Evolutionary conservation across 2,888 invertebrate species (phyloP).

Genomic region (Chrysolina americana): DNA sequence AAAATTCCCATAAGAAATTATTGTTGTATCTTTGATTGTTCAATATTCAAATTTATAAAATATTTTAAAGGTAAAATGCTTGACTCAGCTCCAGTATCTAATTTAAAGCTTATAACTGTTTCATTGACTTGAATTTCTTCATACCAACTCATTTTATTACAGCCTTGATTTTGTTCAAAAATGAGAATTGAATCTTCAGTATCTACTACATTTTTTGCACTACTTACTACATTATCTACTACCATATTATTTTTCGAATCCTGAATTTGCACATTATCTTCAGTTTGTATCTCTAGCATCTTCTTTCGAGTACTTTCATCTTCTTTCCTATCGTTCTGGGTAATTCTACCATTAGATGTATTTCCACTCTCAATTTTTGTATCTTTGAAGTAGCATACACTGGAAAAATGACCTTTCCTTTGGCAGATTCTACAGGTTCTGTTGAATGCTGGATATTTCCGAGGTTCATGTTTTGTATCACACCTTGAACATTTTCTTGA

Average conservation of each 20-base stretch:
- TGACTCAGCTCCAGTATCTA: slow-evolving; percentile 32
- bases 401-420: slow-evolving; percentile 15
- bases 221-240: slow-evolving; percentile 1
- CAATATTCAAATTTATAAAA: slow-evolving; percentile 21
- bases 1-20: slow-evolving; percentile 38
- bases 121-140: slow-evolving; percentile 27
- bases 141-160: background rate
- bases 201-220: slow-evolving; percentile 1
- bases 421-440: slow-evolving; percentile 12
- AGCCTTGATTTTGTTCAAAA: background rate
- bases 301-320: background rate
- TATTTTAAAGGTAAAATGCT: slow-evolving; percentile 31
- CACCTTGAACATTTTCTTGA: slow-evolving; percentile 13
- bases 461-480: slow-evolving; percentile 14
- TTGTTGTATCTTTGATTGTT: slow-evolving; percentile 11
- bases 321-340: background rate
- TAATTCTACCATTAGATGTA: background rate
- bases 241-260: slow-evolving; percentile 9
- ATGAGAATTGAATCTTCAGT: background rate
- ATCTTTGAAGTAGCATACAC: slow-evolving; percentile 17
- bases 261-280: slow-evolving; percentile 7
- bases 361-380: slow-evolving; percentile 3
- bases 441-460: slow-evolving; percentile 28
- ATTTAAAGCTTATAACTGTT: slow-evolving; percentile 23
- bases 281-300: background rate